These are phyloP conservation scores for Buathra laborator DNA, from an alignment of 2,888 invertebrate genomes.

Conservation along the genomic window DNA sequence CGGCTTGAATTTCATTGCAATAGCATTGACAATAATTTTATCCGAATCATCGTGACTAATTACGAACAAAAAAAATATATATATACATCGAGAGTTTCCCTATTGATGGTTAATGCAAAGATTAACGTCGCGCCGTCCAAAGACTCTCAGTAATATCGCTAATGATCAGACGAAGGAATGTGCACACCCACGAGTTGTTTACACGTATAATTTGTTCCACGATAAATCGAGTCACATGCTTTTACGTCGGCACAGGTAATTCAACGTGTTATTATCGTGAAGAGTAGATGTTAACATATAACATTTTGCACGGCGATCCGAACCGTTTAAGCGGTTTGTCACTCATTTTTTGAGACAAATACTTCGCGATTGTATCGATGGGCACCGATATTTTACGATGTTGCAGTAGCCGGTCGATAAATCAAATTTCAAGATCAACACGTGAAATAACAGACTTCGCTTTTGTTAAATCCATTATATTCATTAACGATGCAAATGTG, in stretches of 20 bases:
- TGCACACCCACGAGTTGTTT: constrained; percentile 47
- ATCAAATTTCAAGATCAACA: not conserved
- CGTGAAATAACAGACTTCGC: not conserved
- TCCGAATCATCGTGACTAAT: not conserved
- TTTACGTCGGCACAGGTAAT: constrained; percentile 10
- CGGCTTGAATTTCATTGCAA: not conserved
- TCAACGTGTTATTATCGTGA: not conserved
- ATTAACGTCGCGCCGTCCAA: constrained; percentile 19
- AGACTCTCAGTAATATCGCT: constrained; percentile 39
- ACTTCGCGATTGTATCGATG: too few relatives aligned
- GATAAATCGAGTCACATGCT: constrained; percentile 43
- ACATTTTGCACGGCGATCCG: not conserved
- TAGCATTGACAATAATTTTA: constrained; percentile 1
- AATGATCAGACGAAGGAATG: constrained; percentile 31
- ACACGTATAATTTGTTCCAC: constrained; percentile 25
- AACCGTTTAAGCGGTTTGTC: not conserved
- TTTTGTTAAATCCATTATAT: not conserved
- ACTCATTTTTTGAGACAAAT: not conserved
- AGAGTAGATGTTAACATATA: not conserved
- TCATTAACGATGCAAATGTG: not conserved
- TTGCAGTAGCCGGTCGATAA: not conserved
- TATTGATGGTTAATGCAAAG: constrained; percentile 26
- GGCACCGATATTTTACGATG: too few relatives aligned
- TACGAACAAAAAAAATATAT: not conserved
- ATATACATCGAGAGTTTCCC: not conserved